Base-by-base conservation (phyloP, 2,888 invertebrate genomes). In the Eupelmus urozonus region DNA sequence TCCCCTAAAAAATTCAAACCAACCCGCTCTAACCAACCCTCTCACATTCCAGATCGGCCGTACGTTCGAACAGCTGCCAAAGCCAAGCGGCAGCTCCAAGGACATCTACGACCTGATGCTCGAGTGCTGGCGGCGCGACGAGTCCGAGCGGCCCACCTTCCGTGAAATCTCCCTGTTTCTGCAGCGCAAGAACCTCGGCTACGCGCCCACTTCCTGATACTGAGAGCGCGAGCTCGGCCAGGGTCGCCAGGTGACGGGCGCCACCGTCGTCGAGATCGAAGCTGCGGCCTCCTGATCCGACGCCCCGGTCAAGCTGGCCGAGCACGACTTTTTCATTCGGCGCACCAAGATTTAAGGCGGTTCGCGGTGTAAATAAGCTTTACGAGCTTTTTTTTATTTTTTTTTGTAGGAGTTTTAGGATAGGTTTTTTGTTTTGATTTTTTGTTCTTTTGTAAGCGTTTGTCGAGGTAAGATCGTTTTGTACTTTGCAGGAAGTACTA, bases 21-120 rank as follows among this genome's bases (percentile, higher is more conserved):
- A n/a, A n/a, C n/a, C n/a, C n/a, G n/a, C n/a, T n/a, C n/a, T n/a
- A n/a, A n/a, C n/a, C n/a, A n/a, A n/a, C n/a, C n/a, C n/a, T n/a
- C n/a, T n/a, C n/a, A 34, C 86, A 91, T 69, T 60, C 1, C 57
- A 79, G 79, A 51, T 67, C 1, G 55, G 57, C 27, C 2, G 27
- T 7, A 42, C 29, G 80, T 94, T 92, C 90, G 92, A 92, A 85
- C 90, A 91, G 85, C 91, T 96, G 67, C 93, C 93, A 40, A 93
- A 94, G 81, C 94, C 95, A 13, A 90, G 92, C 25, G 92, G 92
- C 84, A 94, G 94, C 81, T 94, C 95, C 60, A 94, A 95, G 87
- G 96, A 96, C 90, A 92, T 97, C 81, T 95, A 95, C 91, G 95
- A 96, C 85, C 91, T 96, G 83, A 95, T 96, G 95, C 90, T 93